These are phyloP conservation scores for Aphidoletes aphidimyza DNA, from an alignment of 2,888 invertebrate genomes.

Conservation along the genomic window DNA sequence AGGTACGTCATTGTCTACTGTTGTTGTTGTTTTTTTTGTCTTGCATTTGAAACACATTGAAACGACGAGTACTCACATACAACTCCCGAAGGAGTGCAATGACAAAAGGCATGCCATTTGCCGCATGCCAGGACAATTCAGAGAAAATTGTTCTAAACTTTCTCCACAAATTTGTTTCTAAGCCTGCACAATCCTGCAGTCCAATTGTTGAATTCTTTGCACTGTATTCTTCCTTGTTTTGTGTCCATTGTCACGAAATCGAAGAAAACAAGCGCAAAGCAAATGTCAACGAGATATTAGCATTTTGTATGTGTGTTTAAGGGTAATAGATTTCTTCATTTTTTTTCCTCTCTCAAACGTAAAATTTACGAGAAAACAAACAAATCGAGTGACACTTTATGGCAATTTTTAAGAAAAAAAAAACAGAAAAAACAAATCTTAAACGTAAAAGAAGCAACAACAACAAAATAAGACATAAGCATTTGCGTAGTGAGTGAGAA, in stretches of 20 bases:
- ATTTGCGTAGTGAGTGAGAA: too few species aligned
- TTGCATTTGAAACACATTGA: not conserved
- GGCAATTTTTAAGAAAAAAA: slow-evolving; percentile 2
- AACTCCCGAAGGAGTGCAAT: not conserved
- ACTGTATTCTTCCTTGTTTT: not conserved
- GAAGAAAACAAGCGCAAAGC: not conserved
- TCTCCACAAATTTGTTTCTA: not conserved
- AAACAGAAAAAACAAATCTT: not conserved
- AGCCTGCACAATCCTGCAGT: slow-evolving; percentile 7
- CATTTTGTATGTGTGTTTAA: not conserved
- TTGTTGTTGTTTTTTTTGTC: not conserved
- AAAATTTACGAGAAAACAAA: slow-evolving; percentile 12
- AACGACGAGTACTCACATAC: not conserved
- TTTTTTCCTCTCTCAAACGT: not conserved
- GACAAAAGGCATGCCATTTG: not conserved
- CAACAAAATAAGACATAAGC: not conserved
- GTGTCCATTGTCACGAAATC: not conserved
- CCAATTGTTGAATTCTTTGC: too few species aligned
- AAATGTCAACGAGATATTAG: not conserved
- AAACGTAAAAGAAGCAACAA: too few species aligned
- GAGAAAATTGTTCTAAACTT: not conserved
- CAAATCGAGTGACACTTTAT: not conserved
- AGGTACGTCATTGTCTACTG: too few species aligned
- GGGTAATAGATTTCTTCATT: not conserved
- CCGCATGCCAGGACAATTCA: not conserved